Percentiles rank a stretch among this genome's conserved stretches.
phyloP scores from a whole-genome alignment of 2,888 invertebrate species.

The Leptarthrus brevirostris region DNA sequence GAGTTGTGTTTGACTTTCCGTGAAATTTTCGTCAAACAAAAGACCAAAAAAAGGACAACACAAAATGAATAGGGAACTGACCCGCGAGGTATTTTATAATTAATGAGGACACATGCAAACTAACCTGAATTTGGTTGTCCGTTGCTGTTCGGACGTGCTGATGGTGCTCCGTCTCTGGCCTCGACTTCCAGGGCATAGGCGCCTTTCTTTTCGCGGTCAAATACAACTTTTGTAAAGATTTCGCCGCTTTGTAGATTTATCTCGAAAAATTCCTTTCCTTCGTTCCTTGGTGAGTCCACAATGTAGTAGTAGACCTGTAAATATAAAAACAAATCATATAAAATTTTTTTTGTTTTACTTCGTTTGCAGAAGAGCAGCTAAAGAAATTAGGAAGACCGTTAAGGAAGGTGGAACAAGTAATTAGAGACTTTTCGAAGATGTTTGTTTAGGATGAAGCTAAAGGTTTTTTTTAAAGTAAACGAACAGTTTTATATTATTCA shows the following conservation, averaged over 20 bases:
- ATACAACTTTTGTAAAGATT: slow-evolving; percentile 93
- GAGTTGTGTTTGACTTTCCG: slow-evolving; percentile 23
- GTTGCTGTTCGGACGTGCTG: slow-evolving; percentile 92
- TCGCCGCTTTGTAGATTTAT: slow-evolving; percentile 96
- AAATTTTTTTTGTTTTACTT: slow-evolving; percentile 6
- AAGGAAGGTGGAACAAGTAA: too few relatives aligned
- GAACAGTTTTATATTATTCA: too few relatives aligned
- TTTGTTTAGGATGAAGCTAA: too few relatives aligned
- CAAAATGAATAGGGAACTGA: not conserved
- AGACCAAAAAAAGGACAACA: not conserved
- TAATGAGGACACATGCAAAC: slow-evolving; percentile 23
- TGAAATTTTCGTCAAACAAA: slow-evolving; percentile 5
- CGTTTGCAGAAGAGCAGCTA: slow-evolving; percentile 4
- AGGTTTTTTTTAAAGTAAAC: too few relatives aligned
- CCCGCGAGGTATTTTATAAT: slow-evolving; percentile 12
- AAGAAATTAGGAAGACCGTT: too few relatives aligned
- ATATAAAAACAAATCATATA: slow-evolving; percentile 25
- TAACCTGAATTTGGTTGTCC: slow-evolving; percentile 96
- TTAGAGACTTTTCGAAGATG: too few relatives aligned
- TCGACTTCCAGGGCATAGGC: slow-evolving; percentile 98
- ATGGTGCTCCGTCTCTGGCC: slow-evolving; percentile 96
- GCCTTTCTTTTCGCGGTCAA: slow-evolving; percentile 97
- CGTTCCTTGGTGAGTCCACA: slow-evolving; percentile 90
- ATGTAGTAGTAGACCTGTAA: slow-evolving; percentile 92
- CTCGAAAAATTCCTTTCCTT: slow-evolving; percentile 95